Conservation (phyloP, 64 coral and sea anemone genomes). For the Pocillopora damicornis region DNA sequence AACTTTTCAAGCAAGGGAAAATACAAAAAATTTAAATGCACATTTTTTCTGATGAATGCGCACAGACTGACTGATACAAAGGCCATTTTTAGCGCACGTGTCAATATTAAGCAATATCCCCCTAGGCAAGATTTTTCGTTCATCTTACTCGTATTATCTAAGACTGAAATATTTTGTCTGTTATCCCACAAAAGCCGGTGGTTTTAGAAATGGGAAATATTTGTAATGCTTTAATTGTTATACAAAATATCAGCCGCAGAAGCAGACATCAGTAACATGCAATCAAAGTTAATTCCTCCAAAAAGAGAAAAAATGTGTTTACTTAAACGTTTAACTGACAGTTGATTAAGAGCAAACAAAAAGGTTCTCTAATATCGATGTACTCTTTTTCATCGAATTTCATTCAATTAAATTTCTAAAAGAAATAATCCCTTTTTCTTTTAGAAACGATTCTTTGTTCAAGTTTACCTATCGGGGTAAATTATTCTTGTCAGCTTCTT, state of each 20-base stretch:
- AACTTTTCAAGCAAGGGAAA: too few species aligned
- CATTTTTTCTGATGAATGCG: too few species aligned
- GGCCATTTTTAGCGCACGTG: neutral
- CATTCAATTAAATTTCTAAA: constrained; percentile 4
- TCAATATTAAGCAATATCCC: neutral
- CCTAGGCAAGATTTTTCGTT: neutral
- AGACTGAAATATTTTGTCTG: neutral
- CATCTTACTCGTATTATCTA: neutral
- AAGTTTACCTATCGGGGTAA: neutral
- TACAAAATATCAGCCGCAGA: neutral
- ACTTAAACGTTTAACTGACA: neutral
- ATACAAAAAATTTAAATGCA: too few species aligned
- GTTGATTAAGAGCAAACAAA: constrained; percentile 15
- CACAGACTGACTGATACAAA: too few species aligned
- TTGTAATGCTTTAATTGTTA: constrained; percentile 17
- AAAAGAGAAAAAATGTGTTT: constrained; percentile 15
- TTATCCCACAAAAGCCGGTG: constrained; percentile 9
- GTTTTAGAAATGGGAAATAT: neutral
- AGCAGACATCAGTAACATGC: neutral
- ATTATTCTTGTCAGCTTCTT: neutral
- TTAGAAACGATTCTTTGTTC: neutral
- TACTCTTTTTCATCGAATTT: neutral
- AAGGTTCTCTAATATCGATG: neutral
- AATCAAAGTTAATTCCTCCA: neutral
- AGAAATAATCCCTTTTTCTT: neutral